Evolutionary conservation across 2,888 invertebrate species (phyloP), one percentile per base, ranked within the genome.

Genomic region (Drosophila colorata): DNA sequence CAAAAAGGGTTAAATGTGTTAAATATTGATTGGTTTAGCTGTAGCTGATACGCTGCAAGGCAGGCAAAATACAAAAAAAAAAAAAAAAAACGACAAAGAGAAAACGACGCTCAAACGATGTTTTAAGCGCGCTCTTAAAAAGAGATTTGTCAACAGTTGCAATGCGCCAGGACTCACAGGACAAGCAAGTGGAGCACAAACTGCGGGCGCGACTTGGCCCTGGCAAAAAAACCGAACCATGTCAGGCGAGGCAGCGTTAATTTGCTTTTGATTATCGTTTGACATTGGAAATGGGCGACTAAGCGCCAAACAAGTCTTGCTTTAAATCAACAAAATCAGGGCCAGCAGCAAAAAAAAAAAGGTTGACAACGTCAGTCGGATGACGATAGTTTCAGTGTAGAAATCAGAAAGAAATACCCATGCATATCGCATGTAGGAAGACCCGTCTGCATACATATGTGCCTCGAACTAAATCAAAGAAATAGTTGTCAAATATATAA

Each of bases 91-190:
- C 37, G 41, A 33, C 6, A 51, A 33, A 51, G 57, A 61, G 70
- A 70, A 71, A 47, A 60, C 60, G 69, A 56, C 55, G 78, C 60
- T 76, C 76, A 87, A 87, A 87, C 85, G 85, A 86, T 71, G 85
- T 85, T 85, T 87, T 87, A 86, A 87, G 85, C 87, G 85, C 74
- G 83, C 80, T 84, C 80, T 86, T 80, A 86, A 86, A 86, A 86
- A 86, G 80, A 82, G 85, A 86, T 86, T 86, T 86, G 85, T 86
- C 85, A 86, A 86, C 85, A 82, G 87, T 86, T 87, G 85, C 85
- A 87, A 66, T 81, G 79, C 85, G 80, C 44, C 67, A 74, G 56
- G 33, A 16, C 57, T 23, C 43, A 49, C 14, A 57, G 49, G 52
- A 49, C 41, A 7, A 25, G 14, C 41, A 7, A n/a, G n/a, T n/a